Conservation (phyloP, 92 coral and sea anemone species). For the Muricea muricata region DNA sequence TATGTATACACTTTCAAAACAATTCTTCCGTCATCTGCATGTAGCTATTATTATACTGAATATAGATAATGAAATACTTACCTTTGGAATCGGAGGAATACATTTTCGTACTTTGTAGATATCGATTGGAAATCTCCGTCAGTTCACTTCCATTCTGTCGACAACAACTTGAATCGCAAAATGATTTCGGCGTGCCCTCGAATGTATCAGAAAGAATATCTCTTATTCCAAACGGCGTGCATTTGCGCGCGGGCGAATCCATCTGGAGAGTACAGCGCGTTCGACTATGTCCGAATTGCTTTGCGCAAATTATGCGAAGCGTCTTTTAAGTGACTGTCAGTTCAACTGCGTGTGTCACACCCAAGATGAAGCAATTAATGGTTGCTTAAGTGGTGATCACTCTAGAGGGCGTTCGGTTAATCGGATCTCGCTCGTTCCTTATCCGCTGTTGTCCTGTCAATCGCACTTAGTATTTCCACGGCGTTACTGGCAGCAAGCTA, state of each 20-base stretch:
- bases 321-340: neutral
- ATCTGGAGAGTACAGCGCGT: neutral
- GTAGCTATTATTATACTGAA: too few species aligned
- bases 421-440: constrained; percentile 14
- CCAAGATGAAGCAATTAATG: neutral
- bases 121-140: neutral
- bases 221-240: constrained; percentile 11
- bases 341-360: neutral
- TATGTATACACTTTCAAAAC: too few species aligned
- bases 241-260: neutral
- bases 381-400: neutral
- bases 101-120: neutral
- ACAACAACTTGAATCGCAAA: neutral
- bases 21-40: too few species aligned
- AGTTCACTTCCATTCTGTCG: neutral
- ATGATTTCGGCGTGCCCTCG: neutral
- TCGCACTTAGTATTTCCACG: neutral
- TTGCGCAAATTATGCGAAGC: neutral
- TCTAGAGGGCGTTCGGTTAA: constrained; percentile 19
- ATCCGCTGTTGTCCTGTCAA: neutral
- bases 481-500: neutral
- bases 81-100: neutral
- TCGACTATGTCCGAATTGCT: neutral
- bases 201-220: constrained; percentile 23
- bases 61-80: neutral